These are phyloP conservation scores for Mallotus villosus DNA, from an alignment of 2,797 vertebrate genomes.

Conservation along the genomic window DNA sequence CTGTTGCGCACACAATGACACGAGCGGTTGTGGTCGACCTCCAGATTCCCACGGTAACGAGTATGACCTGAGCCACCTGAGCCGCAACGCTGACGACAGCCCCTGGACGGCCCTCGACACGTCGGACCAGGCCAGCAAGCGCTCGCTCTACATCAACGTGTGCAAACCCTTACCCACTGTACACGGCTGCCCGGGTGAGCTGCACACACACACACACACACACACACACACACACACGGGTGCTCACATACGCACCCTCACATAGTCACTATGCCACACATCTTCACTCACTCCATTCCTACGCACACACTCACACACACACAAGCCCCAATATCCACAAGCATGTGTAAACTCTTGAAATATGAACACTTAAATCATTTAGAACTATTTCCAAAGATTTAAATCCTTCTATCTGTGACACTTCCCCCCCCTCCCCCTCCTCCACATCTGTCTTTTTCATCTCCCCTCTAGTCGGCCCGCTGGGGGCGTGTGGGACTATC, in stretches of 20 bases:
- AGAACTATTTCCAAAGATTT: no score
- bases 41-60: conserved; percentile 87
- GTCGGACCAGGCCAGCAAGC: conserved; percentile 60
- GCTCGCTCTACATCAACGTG: conserved; percentile 88
- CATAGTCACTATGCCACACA: background rate
- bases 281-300: background rate
- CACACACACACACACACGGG: no score
- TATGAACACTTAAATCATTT: no score
- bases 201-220: background rate
- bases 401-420: background rate
- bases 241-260: background rate
- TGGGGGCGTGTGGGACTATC: conserved; percentile 84
- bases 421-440: background rate
- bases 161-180: conserved; percentile 84
- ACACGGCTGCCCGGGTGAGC: conserved; percentile 80
- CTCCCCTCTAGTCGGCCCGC: conserved; percentile 73
- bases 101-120: conserved; percentile 87
- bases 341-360: no score
- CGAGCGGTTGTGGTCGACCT: background rate
- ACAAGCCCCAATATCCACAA: no score
- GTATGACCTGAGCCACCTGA: conserved; percentile 90
- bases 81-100: conserved; percentile 65
- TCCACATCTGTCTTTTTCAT: no score
- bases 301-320: no score
- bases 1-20: no score